These are phyloP conservation scores for Pollimyrus isidori DNA, from an alignment of 2,113 vertebrate genomes.

Conservation along the genomic window DNA sequence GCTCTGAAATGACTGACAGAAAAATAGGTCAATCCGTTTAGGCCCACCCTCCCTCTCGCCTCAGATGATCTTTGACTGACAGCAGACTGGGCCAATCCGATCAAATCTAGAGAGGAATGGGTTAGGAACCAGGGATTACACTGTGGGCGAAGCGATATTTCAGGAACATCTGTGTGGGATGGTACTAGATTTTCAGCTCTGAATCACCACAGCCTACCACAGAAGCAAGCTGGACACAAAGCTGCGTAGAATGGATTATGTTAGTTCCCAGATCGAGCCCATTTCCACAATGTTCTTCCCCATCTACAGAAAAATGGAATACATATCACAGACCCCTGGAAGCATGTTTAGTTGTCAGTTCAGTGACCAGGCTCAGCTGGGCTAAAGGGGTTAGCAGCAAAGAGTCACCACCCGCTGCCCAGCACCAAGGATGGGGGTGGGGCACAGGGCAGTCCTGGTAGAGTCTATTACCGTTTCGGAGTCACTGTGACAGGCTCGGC, in stretches of 20 bases:
- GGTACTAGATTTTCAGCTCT: not conserved
- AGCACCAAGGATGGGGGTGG: not conserved
- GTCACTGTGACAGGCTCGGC: constrained; percentile 97
- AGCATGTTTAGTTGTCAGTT: constrained; percentile 56
- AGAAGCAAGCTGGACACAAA: not conserved
- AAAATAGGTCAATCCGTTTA: not conserved
- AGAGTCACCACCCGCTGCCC: constrained; percentile 23
- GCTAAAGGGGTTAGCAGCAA: constrained; percentile 67
- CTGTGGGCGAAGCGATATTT: constrained; percentile 37
- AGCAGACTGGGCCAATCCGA: not conserved
- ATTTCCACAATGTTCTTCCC: constrained; percentile 29
- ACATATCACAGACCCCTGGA: constrained; percentile 21
- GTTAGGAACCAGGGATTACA: constrained; percentile 27
- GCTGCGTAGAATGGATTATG: not conserved
- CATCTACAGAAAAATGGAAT: constrained; percentile 16
- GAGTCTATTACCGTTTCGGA: constrained; percentile 91
- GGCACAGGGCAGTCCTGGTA: not conserved
- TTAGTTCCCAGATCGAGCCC: constrained; percentile 20
- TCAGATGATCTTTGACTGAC: constrained; percentile 8
- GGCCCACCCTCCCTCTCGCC: not conserved
- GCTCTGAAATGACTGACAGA: constrained; percentile 17
- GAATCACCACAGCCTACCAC: not conserved
- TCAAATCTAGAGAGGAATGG: constrained; percentile 19
- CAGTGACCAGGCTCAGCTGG: constrained; percentile 37
- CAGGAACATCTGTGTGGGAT: constrained; percentile 13